phyloP scores from a whole-genome alignment of 2,113 vertebrate genomes.

The Arvicanthis niloticus region DNA sequence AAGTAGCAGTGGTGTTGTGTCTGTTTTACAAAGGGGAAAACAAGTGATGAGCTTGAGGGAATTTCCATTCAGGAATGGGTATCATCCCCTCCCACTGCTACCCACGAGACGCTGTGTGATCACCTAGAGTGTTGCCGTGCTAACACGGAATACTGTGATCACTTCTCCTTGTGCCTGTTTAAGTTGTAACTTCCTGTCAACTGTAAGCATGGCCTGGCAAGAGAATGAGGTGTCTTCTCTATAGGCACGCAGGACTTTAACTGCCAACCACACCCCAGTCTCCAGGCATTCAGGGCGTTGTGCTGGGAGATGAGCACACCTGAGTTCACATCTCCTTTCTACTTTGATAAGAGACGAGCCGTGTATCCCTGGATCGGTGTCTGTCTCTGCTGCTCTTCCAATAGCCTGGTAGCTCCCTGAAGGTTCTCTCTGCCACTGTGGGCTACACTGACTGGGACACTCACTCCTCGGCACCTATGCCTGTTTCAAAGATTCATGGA shows the following conservation, averaged over 20 bases:
- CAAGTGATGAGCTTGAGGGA: neutral
- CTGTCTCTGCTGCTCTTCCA: neutral
- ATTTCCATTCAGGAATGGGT: neutral
- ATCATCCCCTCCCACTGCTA: neutral
- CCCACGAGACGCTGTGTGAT: neutral
- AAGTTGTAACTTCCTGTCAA: neutral
- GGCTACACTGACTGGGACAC: accelerated
- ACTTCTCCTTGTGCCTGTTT: neutral
- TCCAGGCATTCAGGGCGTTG: too few relatives aligned
- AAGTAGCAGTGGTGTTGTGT: neutral
- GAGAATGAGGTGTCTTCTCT: neutral
- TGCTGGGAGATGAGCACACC: neutral
- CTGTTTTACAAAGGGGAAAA: neutral
- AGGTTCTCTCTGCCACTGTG: neutral
- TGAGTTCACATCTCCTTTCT: neutral
- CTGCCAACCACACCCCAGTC: neutral
- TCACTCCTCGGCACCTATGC: neutral
- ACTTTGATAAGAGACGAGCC: neutral
- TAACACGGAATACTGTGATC: neutral
- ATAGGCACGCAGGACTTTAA: neutral
- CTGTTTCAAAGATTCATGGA: neutral
- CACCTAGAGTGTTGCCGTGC: neutral
- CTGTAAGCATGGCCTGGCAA: neutral
- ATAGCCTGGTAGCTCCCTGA: accelerated
- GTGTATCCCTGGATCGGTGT: accelerated